Percentiles rank a stretch among this genome's conserved stretches.
Evolutionary conservation across 64 coral and sea anemone species (phyloP).

Genomic region (Pocillopora damicornis): DNA sequence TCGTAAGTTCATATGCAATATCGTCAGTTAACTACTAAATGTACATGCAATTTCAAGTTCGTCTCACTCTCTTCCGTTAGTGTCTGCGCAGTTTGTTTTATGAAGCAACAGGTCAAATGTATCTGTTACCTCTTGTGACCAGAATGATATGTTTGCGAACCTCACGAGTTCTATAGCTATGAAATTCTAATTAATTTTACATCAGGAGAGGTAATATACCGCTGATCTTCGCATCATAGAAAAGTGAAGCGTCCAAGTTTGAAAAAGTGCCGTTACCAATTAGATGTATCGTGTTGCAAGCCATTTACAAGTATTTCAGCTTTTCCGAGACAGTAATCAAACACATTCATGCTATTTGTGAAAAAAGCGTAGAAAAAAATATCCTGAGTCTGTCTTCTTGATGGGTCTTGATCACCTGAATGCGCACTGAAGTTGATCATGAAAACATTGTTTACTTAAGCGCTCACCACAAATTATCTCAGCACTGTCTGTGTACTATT

Average conservation of each 20-base stretch:
- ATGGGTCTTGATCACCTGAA: background rate
- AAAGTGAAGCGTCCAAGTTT: background rate
- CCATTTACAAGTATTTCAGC: background rate
- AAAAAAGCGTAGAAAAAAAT: background rate
- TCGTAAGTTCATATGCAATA: no score
- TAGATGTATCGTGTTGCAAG: background rate
- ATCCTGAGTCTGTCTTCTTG: background rate
- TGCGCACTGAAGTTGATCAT: background rate
- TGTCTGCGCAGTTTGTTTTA: no score
- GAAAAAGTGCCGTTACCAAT: background rate
- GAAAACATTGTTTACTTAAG: background rate
- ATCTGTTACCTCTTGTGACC: no score
- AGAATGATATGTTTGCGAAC: no score
- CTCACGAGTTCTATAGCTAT: no score
- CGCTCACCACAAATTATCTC: background rate
- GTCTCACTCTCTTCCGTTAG: no score
- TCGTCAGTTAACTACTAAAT: no score
- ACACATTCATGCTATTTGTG: slow-evolving; percentile 7
- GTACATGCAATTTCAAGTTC: no score
- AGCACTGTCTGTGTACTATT: background rate
- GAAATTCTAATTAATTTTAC: no score
- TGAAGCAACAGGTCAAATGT: no score
- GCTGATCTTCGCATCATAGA: background rate
- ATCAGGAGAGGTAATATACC: background rate
- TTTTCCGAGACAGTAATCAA: background rate